These are phyloP conservation scores for Microcebus lehilahytsara DNA, from an alignment of 2,113 vertebrate species.

Conservation along the genomic window DNA sequence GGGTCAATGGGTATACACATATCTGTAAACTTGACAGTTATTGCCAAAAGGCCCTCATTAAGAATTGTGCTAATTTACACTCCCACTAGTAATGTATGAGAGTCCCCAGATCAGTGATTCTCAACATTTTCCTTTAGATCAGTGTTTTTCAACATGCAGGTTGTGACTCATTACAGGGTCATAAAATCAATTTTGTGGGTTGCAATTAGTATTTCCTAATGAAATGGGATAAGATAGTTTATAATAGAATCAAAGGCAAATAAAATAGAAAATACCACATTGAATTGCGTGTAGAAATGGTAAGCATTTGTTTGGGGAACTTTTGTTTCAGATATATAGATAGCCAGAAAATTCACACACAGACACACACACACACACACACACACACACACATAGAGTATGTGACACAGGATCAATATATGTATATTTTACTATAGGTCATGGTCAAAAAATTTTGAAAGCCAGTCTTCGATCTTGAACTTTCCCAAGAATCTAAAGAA, in stretches of 20 bases:
- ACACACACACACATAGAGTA: neutral
- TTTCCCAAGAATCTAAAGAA: neutral
- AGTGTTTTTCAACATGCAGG: neutral
- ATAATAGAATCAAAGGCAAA: constrained; percentile 30
- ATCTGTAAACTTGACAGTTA: constrained; percentile 7
- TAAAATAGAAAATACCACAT: constrained; percentile 12
- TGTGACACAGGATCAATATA: neutral
- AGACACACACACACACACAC: neutral
- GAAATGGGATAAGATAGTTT: neutral
- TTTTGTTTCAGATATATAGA: neutral
- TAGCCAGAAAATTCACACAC: neutral
- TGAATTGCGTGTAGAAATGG: neutral
- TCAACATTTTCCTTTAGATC: constrained; percentile 23
- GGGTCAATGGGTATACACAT: neutral
- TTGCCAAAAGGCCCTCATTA: constrained; percentile 34
- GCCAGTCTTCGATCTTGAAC: neutral
- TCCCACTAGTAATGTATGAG: neutral
- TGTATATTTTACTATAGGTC: neutral
- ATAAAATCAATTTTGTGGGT: neutral
- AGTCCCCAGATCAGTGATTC: neutral
- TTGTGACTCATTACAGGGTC: constrained; percentile 46
- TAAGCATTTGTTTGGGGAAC: neutral
- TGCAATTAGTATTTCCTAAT: constrained; percentile 45
- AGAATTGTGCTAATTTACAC: neutral
- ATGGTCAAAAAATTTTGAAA: neutral